A percentile compares a stretch with the other conserved stretches of the same genome.
phyloP scores from a whole-genome alignment of 2,113 vertebrate species.

The Neodon shergylaensis region DNA sequence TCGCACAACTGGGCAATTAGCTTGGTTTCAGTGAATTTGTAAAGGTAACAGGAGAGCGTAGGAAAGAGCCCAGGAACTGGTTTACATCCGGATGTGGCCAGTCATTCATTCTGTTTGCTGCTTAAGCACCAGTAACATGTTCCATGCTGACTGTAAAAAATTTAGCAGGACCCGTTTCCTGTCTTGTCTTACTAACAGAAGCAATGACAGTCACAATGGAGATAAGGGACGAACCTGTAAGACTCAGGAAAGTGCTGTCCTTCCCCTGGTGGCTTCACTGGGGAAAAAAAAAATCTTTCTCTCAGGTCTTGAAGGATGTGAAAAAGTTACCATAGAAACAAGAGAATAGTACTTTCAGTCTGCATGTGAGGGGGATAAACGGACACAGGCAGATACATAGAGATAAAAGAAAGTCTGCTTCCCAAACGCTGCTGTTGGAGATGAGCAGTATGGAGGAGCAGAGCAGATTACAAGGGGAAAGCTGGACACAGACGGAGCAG shows the following conservation, averaged over 20 bases:
- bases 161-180: background rate
- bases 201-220: background rate
- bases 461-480: too few relatives aligned
- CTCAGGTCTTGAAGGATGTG: background rate
- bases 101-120: background rate
- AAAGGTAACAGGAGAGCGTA: background rate
- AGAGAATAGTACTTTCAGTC: background rate
- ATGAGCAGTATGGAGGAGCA: too few relatives aligned
- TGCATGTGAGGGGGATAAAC: background rate
- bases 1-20: background rate
- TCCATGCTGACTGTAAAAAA: background rate
- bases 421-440: too few relatives aligned
- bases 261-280: background rate
- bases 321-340: background rate
- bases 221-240: background rate
- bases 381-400: background rate
- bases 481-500: background rate
- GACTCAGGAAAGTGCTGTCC: background rate
- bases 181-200: background rate
- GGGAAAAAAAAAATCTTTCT: background rate
- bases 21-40: background rate
- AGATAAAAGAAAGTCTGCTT: background rate
- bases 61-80: background rate
- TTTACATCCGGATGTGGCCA: background rate
- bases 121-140: background rate